phyloP scores from a whole-genome alignment of 2,888 invertebrate genomes.

The Caenorhabditis sp. region DNA sequence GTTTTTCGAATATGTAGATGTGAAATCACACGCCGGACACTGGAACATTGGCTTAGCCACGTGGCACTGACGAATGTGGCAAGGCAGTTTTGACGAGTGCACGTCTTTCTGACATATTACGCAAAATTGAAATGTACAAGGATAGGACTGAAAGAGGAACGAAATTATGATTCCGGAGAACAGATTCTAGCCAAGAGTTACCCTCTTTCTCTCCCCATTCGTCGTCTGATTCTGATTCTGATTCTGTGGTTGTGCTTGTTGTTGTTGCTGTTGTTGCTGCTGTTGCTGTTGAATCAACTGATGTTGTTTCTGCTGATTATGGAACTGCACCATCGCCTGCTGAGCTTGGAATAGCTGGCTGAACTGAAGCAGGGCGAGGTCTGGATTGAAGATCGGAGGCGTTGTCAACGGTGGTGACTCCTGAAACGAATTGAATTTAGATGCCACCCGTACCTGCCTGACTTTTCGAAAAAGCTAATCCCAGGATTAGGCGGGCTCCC shows the following conservation, averaged over 20 bases:
- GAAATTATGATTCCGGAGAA: too few species aligned
- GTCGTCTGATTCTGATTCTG: slow-evolving; percentile 29
- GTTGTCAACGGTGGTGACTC: slow-evolving; percentile 47
- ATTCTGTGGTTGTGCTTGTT: slow-evolving; percentile 23
- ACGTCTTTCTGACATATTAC: slow-evolving; percentile 78
- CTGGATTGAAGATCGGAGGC: slow-evolving; percentile 41
- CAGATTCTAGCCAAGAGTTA: slow-evolving; percentile 1
- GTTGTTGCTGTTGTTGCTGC: slow-evolving; percentile 41
- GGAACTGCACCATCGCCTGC: slow-evolving; percentile 54
- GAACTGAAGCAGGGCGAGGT: slow-evolving; percentile 49
- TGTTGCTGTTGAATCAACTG: slow-evolving; percentile 51
- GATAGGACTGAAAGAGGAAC: slow-evolving; percentile 78
- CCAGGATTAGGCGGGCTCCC: not conserved
- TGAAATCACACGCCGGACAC: slow-evolving; percentile 78
- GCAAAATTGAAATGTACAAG: slow-evolving; percentile 78
- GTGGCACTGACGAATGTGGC: slow-evolving; percentile 78
- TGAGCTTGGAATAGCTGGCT: slow-evolving; percentile 57
- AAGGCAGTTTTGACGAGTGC: slow-evolving; percentile 77
- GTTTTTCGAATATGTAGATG: slow-evolving; percentile 78
- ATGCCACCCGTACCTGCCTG: not conserved
- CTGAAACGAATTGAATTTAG: slow-evolving; percentile 6
- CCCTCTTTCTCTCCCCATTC: slow-evolving; percentile 55
- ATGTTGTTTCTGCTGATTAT: slow-evolving; percentile 32
- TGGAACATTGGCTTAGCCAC: slow-evolving; percentile 79
- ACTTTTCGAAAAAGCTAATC: slow-evolving; percentile 7